Evolutionary conservation across 2,888 invertebrate species (phyloP).

Genomic region (Eilema depressum): DNA sequence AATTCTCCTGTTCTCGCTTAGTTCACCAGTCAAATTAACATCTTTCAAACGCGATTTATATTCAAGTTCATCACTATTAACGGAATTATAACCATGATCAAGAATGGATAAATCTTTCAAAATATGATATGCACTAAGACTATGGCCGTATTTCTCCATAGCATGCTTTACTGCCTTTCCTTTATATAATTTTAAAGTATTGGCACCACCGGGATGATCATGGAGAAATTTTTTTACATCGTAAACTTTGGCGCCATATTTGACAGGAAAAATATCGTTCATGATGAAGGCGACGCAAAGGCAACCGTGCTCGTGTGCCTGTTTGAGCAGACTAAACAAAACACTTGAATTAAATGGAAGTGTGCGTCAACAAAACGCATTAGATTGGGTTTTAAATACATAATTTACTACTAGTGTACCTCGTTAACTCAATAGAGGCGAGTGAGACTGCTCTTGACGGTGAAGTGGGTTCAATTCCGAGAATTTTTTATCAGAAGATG

Average conservation of each 20-base stretch:
- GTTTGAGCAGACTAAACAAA: slow-evolving; percentile 19
- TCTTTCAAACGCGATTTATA: slow-evolving; percentile 69
- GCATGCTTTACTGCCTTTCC: slow-evolving; percentile 85
- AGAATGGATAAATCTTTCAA: slow-evolving; percentile 83
- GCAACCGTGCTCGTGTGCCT: slow-evolving; percentile 8
- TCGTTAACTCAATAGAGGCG: not conserved
- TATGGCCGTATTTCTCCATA: slow-evolving; percentile 87
- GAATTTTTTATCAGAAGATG: no score
- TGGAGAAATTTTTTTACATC: slow-evolving; percentile 89
- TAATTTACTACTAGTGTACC: not conserved
- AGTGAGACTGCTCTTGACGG: not conserved
- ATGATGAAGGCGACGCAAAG: slow-evolving; percentile 38
- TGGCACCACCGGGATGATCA: slow-evolving; percentile 92
- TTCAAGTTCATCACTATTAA: slow-evolving; percentile 75
- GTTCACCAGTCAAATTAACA: slow-evolving; percentile 70
- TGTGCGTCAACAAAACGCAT: not conserved
- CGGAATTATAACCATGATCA: no score
- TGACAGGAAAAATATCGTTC: slow-evolving; percentile 66
- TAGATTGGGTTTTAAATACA: not conserved
- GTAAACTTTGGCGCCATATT: slow-evolving; percentile 84
- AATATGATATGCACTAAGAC: slow-evolving; percentile 89
- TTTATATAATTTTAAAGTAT: slow-evolving; percentile 87
- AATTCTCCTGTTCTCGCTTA: slow-evolving; percentile 77
- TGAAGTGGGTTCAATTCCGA: not conserved
- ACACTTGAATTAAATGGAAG: not conserved